phyloP scores from a whole-genome alignment of 2,797 vertebrate species.

The Coranthus polyacanthus region DNA sequence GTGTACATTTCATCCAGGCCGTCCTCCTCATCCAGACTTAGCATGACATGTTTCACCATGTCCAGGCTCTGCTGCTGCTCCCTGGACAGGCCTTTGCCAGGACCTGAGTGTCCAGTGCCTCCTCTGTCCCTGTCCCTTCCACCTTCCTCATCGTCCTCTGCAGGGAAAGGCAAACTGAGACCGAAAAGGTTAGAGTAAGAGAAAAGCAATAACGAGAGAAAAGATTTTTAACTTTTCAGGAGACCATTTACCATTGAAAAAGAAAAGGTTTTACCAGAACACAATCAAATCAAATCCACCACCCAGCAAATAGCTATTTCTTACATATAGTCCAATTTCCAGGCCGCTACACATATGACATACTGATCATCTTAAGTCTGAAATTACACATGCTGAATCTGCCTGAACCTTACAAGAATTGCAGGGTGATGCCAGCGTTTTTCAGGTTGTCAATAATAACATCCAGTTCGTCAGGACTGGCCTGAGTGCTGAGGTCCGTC shows the following conservation, averaged over 20 bases:
- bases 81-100: slow-evolving; percentile 85
- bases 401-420: slow-evolving; percentile 92
- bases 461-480: slow-evolving; percentile 90
- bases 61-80: slow-evolving; percentile 88
- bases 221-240: no score
- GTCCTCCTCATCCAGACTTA: slow-evolving; percentile 88
- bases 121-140: slow-evolving; percentile 52
- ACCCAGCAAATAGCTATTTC: no score
- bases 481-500: slow-evolving; percentile 89
- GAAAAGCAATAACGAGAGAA: background rate
- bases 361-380: background rate
- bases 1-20: slow-evolving; percentile 92
- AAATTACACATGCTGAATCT: background rate
- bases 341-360: no score
- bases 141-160: slow-evolving; percentile 69
- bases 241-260: no score
- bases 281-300: no score
- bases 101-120: slow-evolving; percentile 32
- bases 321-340: no score
- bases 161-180: slow-evolving; percentile 91
- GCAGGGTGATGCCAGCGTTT: slow-evolving; percentile 88
- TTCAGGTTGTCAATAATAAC: slow-evolving; percentile 91
- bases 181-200: background rate
- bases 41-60: slow-evolving; percentile 90
- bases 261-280: no score